Evolutionary conservation across 2,113 vertebrate species (phyloP), one percentile per base, ranked within the genome.

Genomic region (Ornithorhynchus anatinus): DNA sequence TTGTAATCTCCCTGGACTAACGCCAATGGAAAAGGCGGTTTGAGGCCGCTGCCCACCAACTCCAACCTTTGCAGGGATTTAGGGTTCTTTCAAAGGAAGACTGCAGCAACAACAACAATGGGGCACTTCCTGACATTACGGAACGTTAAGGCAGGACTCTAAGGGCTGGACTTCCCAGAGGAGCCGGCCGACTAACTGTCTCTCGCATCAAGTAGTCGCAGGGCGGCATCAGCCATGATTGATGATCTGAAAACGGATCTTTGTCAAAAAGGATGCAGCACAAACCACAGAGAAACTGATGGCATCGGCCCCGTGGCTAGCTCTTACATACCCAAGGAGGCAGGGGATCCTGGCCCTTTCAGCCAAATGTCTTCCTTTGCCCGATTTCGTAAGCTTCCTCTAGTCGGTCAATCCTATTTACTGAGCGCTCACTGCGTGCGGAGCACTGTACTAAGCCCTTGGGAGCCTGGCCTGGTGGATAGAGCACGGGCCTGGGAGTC

Each of bases 281-380:
- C 72, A 87, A 87, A 86, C 88, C 90, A 82, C 89, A 91, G 50
- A 90, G 86, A 87, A 92, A 92, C 73, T 58, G 72, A 74, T 81
- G 56, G 59, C 80, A 79, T 65, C 63, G 81, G 77, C 64, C 69
- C 62, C 68, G 3, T 7, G 39, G 59, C 79, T 74, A 70, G 87
- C 73, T 82, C 61, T 53, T 22, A 42, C 40, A 47, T 47, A 61
- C 39, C 56, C 53, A 52, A 78, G 37, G 81, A 80, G 72, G 50
- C 59, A 74, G 59, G 47, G 74, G 79, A 82, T 79, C 60, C 69
- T 82, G 70, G 80, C 57, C 4, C 35, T 69, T 71, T 82, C 63
- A 82, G 73, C 16, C 72, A 60, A 70, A 59, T 72, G 60, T 69
- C 79, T 60, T 14, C 71, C 75, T 81, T 57, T 63, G 40, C 25